These are phyloP conservation scores for Colletes latitarsis DNA, from an alignment of 1,140 invertebrate species.

Conservation along the genomic window DNA sequence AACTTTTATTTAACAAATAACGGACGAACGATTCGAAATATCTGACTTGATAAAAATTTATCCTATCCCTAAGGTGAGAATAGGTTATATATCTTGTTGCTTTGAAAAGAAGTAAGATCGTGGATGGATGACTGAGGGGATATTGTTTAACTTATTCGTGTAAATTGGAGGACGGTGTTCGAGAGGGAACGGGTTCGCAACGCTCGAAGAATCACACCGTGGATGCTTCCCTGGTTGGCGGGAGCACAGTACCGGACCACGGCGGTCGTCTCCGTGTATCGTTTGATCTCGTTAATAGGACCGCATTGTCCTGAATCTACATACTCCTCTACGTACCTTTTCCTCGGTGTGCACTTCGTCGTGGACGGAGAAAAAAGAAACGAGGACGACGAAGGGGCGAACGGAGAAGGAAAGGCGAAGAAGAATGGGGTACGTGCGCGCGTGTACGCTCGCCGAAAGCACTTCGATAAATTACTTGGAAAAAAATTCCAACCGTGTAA, in stretches of 20 bases:
- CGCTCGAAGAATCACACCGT: constrained; percentile 21
- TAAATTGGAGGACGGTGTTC: background rate
- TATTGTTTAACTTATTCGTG: no score
- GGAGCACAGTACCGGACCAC: constrained; percentile 67
- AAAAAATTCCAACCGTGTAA: constrained; percentile 21
- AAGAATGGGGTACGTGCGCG: constrained; percentile 38
- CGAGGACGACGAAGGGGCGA: background rate
- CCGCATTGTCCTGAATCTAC: constrained; percentile 75
- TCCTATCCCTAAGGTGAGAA: no score
- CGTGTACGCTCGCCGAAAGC: constrained; percentile 30
- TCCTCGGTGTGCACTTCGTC: constrained; percentile 57
- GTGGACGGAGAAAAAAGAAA: constrained; percentile 44
- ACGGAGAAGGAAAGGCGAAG: constrained; percentile 6
- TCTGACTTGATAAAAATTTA: no score
- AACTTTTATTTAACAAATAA: no score
- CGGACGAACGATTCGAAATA: no score
- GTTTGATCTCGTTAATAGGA: constrained; percentile 78
- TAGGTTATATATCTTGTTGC: no score
- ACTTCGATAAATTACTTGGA: constrained; percentile 41
- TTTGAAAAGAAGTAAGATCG: no score
- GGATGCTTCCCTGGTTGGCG: constrained; percentile 66
- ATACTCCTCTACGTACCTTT: constrained; percentile 67
- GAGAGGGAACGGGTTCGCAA: background rate
- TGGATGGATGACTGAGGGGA: no score
- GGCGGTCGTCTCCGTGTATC: constrained; percentile 73